phyloP scores from a whole-genome alignment of 2,797 vertebrate species.

The Podarcis siculus region DNA sequence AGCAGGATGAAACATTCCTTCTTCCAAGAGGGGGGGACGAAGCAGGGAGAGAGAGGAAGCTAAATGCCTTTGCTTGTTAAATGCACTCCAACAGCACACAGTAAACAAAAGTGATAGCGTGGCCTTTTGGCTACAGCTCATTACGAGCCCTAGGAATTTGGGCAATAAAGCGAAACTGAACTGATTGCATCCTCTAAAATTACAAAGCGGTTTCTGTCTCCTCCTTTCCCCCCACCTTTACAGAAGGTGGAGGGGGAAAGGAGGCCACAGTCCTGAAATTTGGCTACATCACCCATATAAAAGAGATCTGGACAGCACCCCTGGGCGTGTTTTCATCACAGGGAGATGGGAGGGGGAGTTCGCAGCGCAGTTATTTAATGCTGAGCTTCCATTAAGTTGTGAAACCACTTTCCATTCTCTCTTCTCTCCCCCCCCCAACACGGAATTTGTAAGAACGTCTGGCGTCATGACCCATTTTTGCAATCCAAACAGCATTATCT shows the following conservation, averaged over 20 bases:
- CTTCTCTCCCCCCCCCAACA: background rate
- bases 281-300: background rate
- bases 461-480: background rate
- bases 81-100: background rate
- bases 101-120: background rate
- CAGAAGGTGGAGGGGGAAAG: background rate
- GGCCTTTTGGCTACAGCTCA: conserved; percentile 23
- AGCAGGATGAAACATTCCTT: background rate
- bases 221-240: background rate
- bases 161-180: background rate
- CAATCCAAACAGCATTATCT: background rate
- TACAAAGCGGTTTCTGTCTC: background rate
- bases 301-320: too few species aligned
- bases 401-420: background rate
- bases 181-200: background rate
- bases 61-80: background rate
- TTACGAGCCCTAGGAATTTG: background rate
- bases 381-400: background rate
- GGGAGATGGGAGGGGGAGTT: background rate
- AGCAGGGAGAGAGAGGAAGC: too few species aligned
- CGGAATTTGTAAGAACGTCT: background rate
- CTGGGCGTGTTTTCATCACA: background rate
- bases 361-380: background rate
- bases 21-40: background rate
- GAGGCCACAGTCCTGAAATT: background rate